Evolutionary conservation across 2,113 vertebrate genomes (phyloP), one percentile per base, ranked within the genome.

Genomic region (Macaca mulatta): DNA sequence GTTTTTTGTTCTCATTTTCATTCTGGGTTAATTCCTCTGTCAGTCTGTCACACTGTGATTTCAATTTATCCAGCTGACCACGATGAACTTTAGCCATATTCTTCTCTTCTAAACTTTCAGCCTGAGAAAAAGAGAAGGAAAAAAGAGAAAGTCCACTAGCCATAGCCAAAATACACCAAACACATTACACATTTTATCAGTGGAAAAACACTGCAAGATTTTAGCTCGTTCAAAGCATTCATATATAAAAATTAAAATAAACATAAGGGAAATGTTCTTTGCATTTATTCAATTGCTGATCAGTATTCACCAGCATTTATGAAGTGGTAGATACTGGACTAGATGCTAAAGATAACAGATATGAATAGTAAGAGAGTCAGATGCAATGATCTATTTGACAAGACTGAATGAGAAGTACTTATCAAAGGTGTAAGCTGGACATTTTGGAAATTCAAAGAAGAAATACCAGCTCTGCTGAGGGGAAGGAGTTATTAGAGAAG

Each of bases 51-150:
- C 98, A 99, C 89, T 99, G 99, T 50, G 97, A 97, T 98, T 99
- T 99, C 98, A 99, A 98, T 96, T 99, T 99, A 98, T 99, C 99
- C 97, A 99, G 97, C 82, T 99, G 99, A 97, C 98, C 97, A 92
- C 97, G 98, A 50, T 99, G 99, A 61, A 93, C 96, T 97, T 98
- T 98, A 50, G 98, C 98, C 90, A 98, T 95, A 93, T 99, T 99
- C 98, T 99, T 99, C 96, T 99, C 99, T 79, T 99, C 98, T 55
- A 97, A 87, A 92, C 98, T 99, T 96, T 99, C 99, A 64, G 98
- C 98, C 99, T 99, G 98, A 96, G n/a, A 70, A 64, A 95, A 93
- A 85, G n/a, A 94, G 25, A 81, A 87, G 14, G 67, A 96, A 30
- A 94, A 92, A 96, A 93, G 57, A 97, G 18, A 96, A 83, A 74